Percentiles rank a stretch among this genome's conserved stretches.
Conservation (phyloP, 2,113 vertebrate species). For the Taurulus bubalis region DNA sequence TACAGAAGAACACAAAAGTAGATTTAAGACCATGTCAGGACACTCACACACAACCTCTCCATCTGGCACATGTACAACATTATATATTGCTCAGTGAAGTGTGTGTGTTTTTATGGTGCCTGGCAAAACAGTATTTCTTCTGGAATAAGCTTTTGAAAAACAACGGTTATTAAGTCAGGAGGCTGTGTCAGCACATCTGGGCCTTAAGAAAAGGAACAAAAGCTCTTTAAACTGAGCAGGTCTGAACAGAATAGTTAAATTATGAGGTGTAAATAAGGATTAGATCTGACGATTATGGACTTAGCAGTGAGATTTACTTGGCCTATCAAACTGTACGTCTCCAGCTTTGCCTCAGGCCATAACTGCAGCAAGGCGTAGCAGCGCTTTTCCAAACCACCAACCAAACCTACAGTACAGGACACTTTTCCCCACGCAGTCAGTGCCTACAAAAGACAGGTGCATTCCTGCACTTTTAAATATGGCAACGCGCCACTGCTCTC, state of each 20-base stretch:
- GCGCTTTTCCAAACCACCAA: conserved; percentile 9
- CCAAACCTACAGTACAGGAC: background rate
- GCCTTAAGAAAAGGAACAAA: conserved; percentile 8
- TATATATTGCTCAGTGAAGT: conserved; percentile 11
- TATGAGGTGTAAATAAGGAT: conserved; percentile 30
- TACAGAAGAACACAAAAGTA: conserved; percentile 4
- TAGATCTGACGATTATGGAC: conserved; percentile 31
- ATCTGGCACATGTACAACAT: conserved; percentile 15
- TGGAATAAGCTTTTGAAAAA: conserved; percentile 49
- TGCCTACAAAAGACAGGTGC: conserved; percentile 54
- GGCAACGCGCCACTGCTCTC: conserved; percentile 56
- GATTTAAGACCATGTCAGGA: conserved; percentile 46
- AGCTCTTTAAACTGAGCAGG: conserved; percentile 33
- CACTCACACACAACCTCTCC: background rate
- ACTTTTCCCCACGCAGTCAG: conserved; percentile 11
- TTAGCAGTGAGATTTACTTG: conserved; percentile 10
- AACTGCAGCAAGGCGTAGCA: background rate
- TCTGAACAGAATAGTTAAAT: conserved; percentile 37
- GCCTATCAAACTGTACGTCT: conserved; percentile 15
- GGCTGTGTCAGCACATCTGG: conserved; percentile 42
- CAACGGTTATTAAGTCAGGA: conserved; percentile 37
- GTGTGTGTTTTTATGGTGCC: conserved; percentile 8
- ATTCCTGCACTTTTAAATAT: conserved; percentile 62
- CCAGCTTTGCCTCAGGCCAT: conserved; percentile 1
- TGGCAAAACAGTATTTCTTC: conserved; percentile 27